Conservation (phyloP, 1,140 invertebrate genomes). For the Teleogryllus occipitalis region DNA sequence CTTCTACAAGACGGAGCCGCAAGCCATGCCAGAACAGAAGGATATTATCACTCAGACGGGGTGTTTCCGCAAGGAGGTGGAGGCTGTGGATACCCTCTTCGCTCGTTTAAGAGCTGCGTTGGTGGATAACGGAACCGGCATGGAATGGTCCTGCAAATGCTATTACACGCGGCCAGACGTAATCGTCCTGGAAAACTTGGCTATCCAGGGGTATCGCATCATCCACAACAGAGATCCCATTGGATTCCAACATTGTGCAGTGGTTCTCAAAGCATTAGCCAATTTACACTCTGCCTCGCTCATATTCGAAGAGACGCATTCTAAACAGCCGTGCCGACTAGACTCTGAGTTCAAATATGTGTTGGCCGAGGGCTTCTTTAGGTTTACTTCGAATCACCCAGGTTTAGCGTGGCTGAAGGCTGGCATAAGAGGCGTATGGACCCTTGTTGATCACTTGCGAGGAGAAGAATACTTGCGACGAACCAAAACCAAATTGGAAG, state of each 20-base stretch:
- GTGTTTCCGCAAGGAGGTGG: too few species aligned
- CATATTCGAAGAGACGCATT: slow-evolving; percentile 18
- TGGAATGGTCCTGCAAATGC: slow-evolving; percentile 8
- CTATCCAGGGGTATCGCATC: slow-evolving; percentile 8
- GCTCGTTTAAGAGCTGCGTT: too few species aligned
- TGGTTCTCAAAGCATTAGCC: slow-evolving; percentile 18
- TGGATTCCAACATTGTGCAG: slow-evolving; percentile 15
- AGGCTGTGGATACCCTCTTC: too few species aligned
- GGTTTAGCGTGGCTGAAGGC: slow-evolving; percentile 15
- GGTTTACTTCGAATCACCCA: slow-evolving; percentile 14
- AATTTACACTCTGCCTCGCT: slow-evolving; percentile 14
- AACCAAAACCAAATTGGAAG: slow-evolving; percentile 7
- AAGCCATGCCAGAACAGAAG: too few species aligned
- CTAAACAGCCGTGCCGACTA: neutral
- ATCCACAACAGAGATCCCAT: slow-evolving; percentile 3
- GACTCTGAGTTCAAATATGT: neutral
- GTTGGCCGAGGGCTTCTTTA: slow-evolving; percentile 7
- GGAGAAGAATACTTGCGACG: slow-evolving; percentile 23
- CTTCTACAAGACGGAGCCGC: too few species aligned
- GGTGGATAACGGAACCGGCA: too few species aligned
- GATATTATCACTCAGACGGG: too few species aligned
- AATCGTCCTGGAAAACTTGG: slow-evolving; percentile 18
- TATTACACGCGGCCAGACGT: slow-evolving; percentile 7
- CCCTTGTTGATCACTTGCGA: slow-evolving; percentile 16
- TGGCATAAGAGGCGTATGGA: slow-evolving; percentile 12